Evolutionary conservation across 2,888 invertebrate species (phyloP).

Genomic region (Coelinius sp.): DNA sequence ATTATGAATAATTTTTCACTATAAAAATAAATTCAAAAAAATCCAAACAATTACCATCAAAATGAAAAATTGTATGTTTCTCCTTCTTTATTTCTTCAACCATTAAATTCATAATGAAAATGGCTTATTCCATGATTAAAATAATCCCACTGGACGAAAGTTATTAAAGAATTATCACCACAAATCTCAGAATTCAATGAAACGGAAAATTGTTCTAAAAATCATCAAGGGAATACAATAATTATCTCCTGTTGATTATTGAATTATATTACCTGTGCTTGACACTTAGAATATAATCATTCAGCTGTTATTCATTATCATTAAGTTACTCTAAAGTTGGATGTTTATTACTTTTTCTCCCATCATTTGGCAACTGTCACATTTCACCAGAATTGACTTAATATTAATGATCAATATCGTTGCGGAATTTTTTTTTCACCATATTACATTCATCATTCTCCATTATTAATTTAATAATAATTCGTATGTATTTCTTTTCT

Average conservation of each 20-base stretch:
- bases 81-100: neutral
- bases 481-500: constrained; percentile 7
- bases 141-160: neutral
- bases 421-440: neutral
- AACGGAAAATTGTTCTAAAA: neutral
- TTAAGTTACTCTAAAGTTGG: constrained; percentile 14
- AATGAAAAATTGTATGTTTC: neutral
- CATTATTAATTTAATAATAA: constrained; percentile 7
- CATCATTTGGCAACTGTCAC: constrained; percentile 24
- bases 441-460: constrained; percentile 12
- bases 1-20: neutral
- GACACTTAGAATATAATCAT: constrained; percentile 8
- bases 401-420: constrained; percentile 6
- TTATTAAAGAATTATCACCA: neutral
- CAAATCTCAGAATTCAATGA: neutral
- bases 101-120: neutral
- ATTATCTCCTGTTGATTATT: neutral
- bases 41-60: neutral
- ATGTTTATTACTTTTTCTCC: constrained; percentile 9
- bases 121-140: neutral
- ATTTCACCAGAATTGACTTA: constrained; percentile 14
- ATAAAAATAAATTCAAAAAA: neutral
- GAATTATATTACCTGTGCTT: constrained; percentile 17
- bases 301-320: neutral
- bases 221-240: neutral